Conservation (phyloP, 2,888 invertebrate genomes). For the Gibbula magus region DNA sequence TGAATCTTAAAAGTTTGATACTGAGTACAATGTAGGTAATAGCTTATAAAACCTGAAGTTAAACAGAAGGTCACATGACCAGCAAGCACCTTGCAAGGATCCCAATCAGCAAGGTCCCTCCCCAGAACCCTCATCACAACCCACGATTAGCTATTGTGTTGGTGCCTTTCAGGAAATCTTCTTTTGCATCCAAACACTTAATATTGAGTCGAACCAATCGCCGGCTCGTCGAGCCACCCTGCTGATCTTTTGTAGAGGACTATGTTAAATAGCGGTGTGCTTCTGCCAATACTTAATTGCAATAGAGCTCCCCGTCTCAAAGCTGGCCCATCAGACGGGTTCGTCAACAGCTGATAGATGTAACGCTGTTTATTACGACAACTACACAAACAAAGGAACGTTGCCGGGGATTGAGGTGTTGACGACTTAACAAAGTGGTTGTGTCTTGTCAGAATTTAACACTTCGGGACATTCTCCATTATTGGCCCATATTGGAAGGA, state of each 20-base stretch:
- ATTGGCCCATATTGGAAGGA: too few relatives aligned
- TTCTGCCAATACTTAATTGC: background rate
- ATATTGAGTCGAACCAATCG: constrained; percentile 22
- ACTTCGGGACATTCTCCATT: background rate
- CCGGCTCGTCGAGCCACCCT: background rate
- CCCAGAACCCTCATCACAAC: background rate
- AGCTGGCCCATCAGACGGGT: background rate
- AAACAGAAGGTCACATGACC: constrained; percentile 1
- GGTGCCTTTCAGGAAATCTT: constrained; percentile 3
- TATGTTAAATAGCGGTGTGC: constrained; percentile 12
- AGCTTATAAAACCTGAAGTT: background rate
- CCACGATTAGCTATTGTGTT: constrained; percentile 14
- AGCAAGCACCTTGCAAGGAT: background rate
- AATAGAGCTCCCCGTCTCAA: background rate
- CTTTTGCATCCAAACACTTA: constrained; percentile 21
- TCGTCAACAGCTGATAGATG: constrained; percentile 16
- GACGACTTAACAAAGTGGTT: constrained; percentile 9
- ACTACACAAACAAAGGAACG: background rate
- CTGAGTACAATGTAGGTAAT: background rate
- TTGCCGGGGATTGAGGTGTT: background rate
- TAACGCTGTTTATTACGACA: constrained; percentile 2
- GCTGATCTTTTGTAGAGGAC: background rate
- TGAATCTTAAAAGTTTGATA: background rate
- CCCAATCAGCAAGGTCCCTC: background rate
- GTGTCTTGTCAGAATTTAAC: background rate